Evolutionary conservation across 2,113 vertebrate genomes (phyloP).

Genomic region (Phoenicopterus ruber): DNA sequence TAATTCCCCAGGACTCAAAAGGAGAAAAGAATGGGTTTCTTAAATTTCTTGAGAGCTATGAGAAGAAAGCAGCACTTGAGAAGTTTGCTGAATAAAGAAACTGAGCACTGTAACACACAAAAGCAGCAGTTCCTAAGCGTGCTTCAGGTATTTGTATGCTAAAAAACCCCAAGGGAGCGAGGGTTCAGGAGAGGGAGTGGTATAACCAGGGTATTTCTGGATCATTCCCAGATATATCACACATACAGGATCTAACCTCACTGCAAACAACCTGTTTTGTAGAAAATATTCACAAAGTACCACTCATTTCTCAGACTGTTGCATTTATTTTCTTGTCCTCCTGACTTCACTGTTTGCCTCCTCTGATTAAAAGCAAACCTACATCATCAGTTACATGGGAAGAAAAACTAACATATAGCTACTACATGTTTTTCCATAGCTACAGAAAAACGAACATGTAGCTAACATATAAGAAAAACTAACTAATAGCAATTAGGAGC

Average conservation of each 20-base stretch:
- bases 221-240: not conserved
- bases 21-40: not conserved
- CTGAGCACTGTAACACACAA: not conserved
- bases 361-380: not conserved
- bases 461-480: not conserved
- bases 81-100: not conserved
- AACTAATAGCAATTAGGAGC: not conserved
- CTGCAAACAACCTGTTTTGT: not conserved
- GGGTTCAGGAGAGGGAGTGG: fast-evolving
- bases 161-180: not conserved
- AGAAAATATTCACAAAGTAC: not conserved
- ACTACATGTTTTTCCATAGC: not conserved
- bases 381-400: too few relatives aligned
- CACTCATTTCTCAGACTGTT: not conserved
- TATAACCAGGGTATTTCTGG: not conserved
- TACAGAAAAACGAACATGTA: not conserved
- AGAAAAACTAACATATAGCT: not conserved
- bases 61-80: not conserved
- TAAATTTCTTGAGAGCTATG: not conserved
- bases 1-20: not conserved
- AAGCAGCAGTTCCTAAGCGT: not conserved
- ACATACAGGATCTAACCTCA: not conserved
- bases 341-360: not conserved
- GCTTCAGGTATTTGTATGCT: fast-evolving
- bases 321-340: not conserved